These are phyloP conservation scores for Acomys russatus DNA, from an alignment of 2,797 vertebrate species.

Conservation along the genomic window DNA sequence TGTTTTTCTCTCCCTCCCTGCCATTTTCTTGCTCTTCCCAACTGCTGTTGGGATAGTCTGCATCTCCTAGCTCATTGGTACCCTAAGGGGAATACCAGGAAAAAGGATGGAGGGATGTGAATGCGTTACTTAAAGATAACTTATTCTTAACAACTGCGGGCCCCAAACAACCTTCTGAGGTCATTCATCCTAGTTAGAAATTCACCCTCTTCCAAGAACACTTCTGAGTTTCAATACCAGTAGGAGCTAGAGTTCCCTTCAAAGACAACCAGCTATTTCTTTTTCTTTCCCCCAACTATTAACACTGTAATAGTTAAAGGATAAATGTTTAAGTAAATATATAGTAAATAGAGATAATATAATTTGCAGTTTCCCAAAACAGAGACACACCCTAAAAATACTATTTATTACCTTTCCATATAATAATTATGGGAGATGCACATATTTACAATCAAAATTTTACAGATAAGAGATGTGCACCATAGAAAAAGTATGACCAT, in stretches of 20 bases:
- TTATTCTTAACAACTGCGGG: not conserved
- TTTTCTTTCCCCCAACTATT: not conserved
- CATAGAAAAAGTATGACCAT: not conserved
- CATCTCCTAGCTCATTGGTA: not conserved
- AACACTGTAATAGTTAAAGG: not conserved
- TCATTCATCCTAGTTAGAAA: not conserved
- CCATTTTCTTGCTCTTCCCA: not conserved
- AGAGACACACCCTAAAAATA: not conserved
- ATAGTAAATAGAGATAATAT: not conserved
- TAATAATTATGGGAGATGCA: not conserved
- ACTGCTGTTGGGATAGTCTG: not conserved
- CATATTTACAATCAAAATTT: not conserved
- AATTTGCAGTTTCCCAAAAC: not conserved
- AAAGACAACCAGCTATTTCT: not conserved
- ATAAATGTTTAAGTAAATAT: not conserved
- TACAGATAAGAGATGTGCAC: constrained; percentile 15
- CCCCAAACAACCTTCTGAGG: not conserved
- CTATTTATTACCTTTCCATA: not conserved
- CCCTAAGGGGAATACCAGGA: not conserved
- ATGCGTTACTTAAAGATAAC: not conserved
- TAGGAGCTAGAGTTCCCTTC: not conserved
- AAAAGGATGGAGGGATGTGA: not conserved
- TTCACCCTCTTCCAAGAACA: not conserved
- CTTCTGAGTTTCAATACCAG: not conserved
- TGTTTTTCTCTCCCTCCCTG: not conserved